phyloP scores from a whole-genome alignment of 2,888 invertebrate species.

The Sussaba pulchella region DNA sequence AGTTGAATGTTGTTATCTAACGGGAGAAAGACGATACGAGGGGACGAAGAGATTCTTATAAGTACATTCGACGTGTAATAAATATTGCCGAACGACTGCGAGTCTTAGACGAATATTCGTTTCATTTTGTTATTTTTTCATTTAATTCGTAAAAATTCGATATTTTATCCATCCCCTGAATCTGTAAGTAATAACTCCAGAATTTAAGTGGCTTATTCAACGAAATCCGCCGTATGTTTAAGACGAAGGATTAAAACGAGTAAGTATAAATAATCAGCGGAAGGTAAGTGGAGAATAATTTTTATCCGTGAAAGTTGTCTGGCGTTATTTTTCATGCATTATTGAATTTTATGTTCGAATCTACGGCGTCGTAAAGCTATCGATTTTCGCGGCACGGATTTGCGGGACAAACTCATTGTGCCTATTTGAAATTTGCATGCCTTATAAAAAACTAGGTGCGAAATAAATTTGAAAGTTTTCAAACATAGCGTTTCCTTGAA shows the following conservation, averaged over 20 bases:
- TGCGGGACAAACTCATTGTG: too few relatives aligned
- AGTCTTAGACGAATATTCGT: slow-evolving; percentile 57
- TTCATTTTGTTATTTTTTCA: slow-evolving; percentile 5
- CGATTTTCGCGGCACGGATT: too few relatives aligned
- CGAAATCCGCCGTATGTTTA: neutral
- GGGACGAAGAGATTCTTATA: slow-evolving; percentile 70
- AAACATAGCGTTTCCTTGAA: too few relatives aligned
- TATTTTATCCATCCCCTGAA: neutral
- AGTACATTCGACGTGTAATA: slow-evolving; percentile 74
- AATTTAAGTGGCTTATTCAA: neutral
- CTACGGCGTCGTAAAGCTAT: too few relatives aligned
- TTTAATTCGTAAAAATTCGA: too few relatives aligned
- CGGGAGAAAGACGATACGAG: slow-evolving; percentile 55
- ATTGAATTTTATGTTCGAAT: too few relatives aligned
- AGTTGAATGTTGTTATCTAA: slow-evolving; percentile 82
- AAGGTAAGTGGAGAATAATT: slow-evolving; percentile 40
- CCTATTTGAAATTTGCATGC: too few relatives aligned
- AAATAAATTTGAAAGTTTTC: too few relatives aligned
- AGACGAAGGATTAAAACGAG: neutral
- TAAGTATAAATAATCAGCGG: neutral
- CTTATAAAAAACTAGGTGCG: too few relatives aligned
- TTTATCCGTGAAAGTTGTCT: too few relatives aligned
- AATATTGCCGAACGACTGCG: slow-evolving; percentile 68
- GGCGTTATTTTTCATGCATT: too few relatives aligned
- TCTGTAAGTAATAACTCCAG: neutral